Conservation (phyloP, 92 coral and sea anemone species). For the Porites evermanni region DNA sequence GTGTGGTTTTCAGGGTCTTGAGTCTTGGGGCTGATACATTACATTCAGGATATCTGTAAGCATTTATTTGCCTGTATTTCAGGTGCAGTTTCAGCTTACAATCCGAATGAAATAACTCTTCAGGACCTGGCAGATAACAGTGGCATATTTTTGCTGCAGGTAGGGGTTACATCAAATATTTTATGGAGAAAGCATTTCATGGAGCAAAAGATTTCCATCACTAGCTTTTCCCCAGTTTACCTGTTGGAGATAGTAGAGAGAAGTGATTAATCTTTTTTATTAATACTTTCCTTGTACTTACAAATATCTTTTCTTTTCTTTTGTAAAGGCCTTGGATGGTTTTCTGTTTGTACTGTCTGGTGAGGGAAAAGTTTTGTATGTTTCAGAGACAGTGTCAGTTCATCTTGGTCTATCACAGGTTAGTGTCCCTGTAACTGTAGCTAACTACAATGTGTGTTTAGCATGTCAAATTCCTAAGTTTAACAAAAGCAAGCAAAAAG, state of each 20-base stretch:
- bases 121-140: conserved; percentile 52
- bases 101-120: neutral
- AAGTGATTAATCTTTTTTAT: too few relatives aligned
- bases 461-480: too few relatives aligned
- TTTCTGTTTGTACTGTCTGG: conserved; percentile 82
- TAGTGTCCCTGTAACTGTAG: neutral
- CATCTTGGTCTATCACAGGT: conserved; percentile 98
- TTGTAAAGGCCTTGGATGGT: conserved; percentile 87
- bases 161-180: neutral
- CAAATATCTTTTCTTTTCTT: neutral
- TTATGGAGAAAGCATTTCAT: neutral
- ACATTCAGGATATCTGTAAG: too few relatives aligned
- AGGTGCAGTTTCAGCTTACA: conserved; percentile 32
- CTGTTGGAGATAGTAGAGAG: too few relatives aligned
- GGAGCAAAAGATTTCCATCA: too few relatives aligned
- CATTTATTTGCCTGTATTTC: too few relatives aligned
- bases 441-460: too few relatives aligned
- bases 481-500: too few relatives aligned
- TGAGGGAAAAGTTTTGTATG: conserved; percentile 88
- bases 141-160: conserved; percentile 67
- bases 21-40: too few relatives aligned
- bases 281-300: neutral
- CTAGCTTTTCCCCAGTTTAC: too few relatives aligned
- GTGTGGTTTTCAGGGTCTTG: too few relatives aligned
- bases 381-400: conserved; percentile 85